Evolutionary conservation across 2,888 invertebrate genomes (phyloP).

Genomic region (Epirrhoe alternata): DNA sequence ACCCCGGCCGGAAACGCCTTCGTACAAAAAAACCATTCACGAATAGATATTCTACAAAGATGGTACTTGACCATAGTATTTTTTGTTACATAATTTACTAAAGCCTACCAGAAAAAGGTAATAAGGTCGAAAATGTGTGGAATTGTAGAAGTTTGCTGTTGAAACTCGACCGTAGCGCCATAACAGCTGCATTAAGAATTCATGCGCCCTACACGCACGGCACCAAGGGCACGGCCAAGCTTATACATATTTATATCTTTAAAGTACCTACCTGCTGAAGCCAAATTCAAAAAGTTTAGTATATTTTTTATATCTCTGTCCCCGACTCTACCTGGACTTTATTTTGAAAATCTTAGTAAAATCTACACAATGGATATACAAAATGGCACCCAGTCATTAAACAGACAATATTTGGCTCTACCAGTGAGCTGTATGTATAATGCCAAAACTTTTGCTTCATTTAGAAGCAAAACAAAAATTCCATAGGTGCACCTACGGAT

Average conservation of each 20-base stretch:
- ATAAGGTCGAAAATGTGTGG: background rate
- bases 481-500: too few species aligned
- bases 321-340: too few species aligned
- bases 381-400: too few species aligned
- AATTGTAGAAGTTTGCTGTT: slow-evolving; percentile 6
- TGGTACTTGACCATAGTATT: background rate
- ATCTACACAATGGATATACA: too few species aligned
- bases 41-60: background rate
- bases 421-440: too few species aligned
- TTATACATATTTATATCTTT: background rate
- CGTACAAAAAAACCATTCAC: too few species aligned
- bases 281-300: background rate
- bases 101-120: background rate
- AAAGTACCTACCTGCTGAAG: background rate
- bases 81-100: background rate
- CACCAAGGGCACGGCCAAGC: slow-evolving; percentile 19
- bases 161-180: slow-evolving; percentile 11
- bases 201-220: slow-evolving; percentile 13
- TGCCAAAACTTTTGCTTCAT: too few species aligned
- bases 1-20: background rate
- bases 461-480: too few species aligned
- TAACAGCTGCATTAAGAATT: slow-evolving; percentile 25
- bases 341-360: too few species aligned
- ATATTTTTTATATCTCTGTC: too few species aligned
- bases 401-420: too few species aligned